These are phyloP conservation scores for Perithous albicinctus DNA, from an alignment of 2,888 invertebrate species.

Conservation along the genomic window DNA sequence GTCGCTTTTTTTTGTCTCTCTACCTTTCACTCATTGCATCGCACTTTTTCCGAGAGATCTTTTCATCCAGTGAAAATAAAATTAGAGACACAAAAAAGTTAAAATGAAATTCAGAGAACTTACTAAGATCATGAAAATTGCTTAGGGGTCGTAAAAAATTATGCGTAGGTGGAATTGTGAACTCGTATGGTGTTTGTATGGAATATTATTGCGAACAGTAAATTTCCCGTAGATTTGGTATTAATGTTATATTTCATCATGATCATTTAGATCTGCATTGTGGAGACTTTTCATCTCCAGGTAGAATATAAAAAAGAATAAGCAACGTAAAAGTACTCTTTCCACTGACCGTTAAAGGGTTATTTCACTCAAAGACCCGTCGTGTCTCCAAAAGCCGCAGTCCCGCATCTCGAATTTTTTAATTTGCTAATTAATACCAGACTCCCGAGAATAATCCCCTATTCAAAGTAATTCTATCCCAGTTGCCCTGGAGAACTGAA, in stretches of 20 bases:
- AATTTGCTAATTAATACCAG: slow-evolving; percentile 82
- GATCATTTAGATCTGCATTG: background rate
- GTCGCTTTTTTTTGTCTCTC: slow-evolving; percentile 1
- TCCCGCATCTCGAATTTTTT: slow-evolving; percentile 73
- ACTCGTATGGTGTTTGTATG: too few relatives aligned
- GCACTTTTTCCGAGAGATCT: background rate
- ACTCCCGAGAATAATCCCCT: slow-evolving; percentile 50
- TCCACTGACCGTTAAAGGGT: slow-evolving; percentile 39
- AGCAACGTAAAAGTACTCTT: background rate
- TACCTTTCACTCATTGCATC: background rate
- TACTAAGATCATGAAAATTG: background rate
- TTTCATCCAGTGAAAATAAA: background rate
- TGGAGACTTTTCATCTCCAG: background rate
- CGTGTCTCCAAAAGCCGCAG: slow-evolving; percentile 18
- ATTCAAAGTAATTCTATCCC: slow-evolving; percentile 12
- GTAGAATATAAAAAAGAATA: background rate
- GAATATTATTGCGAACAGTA: too few relatives aligned
- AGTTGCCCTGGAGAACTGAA: slow-evolving; percentile 12
- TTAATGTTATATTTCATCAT: background rate
- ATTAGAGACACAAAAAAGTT: background rate
- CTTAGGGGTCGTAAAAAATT: background rate
- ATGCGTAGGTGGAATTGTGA: too few relatives aligned
- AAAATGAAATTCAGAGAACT: background rate
- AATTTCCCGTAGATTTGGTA: too few relatives aligned
- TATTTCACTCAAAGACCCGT: slow-evolving; percentile 28